Evolutionary conservation across 2,888 invertebrate genomes (phyloP), one percentile per base, ranked within the genome.

Genomic region (Notodonta ziczac): DNA sequence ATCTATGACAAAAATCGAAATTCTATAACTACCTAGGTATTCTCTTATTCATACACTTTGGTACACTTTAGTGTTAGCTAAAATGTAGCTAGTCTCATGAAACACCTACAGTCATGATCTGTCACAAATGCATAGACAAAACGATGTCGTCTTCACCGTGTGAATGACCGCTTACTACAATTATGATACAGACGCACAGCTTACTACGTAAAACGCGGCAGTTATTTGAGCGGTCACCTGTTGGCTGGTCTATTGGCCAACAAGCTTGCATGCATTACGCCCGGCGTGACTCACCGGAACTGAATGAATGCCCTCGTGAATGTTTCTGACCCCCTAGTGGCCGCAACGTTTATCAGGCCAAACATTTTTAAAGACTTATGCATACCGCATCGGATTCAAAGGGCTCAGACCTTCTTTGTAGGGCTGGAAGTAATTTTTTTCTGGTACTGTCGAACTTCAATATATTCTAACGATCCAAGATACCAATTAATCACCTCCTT

Each of bases 211-310:
- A 52, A 3, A 14, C 9, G 14, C 14, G 5, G 53, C 35, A 53
- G 13, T 63, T 65, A 64, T 68, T 67, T 66, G 62, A 68, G 70
- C 67, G 66, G 55, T 72, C 66, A 69, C 73, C 70, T 77, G 72
- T 70, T 72, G 69, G 65, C 65, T 67, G 67, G 63, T 65, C 63
- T 71, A 67, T 67, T 65, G 69, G 64, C 59, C 65, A 68, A 69
- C 73, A 78, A 71, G 73, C 73, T 74, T 77, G 80, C 77, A 78
- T 74, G 44, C 44, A 42, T 56, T 44, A 67, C 60, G 57, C 62
- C 58, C 76, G 70, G 65, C 73, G 72, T 86, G 85, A 86, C 73
- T 84, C 85, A 85, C 83, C 82, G 85, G 84, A 85, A 83, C 78
- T 80, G 35, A 24, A 58, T 67, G 67, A 76, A 74, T 78, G 72